Percentiles rank a stretch among this genome's conserved stretches.
These are phyloP conservation scores for Manis crassicaudata DNA, from an alignment of 2,797 vertebrate genomes.

Conservation along the genomic window DNA sequence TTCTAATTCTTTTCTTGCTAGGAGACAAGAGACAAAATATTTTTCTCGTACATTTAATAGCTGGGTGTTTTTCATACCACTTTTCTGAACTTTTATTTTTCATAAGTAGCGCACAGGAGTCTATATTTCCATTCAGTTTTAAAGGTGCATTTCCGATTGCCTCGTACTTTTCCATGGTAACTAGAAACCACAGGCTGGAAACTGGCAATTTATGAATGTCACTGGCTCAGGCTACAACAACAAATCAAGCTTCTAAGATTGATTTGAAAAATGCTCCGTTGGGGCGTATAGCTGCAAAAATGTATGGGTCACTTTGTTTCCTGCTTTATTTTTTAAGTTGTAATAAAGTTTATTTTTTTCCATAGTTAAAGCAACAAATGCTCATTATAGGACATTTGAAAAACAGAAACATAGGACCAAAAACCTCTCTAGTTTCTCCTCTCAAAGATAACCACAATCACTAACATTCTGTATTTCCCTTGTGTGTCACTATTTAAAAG, in stretches of 20 bases:
- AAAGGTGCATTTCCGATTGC: constrained; percentile 23
- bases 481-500: background rate
- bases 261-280: constrained; percentile 29
- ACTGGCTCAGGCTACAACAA: background rate
- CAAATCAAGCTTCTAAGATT: background rate
- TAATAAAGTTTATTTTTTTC: background rate
- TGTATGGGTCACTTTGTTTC: background rate
- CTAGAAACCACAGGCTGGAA: constrained; percentile 30
- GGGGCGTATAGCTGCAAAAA: background rate
- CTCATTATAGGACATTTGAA: background rate
- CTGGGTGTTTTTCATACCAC: background rate
- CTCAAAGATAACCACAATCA: background rate
- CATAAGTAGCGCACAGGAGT: background rate
- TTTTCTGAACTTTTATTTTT: constrained; percentile 43
- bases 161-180: constrained; percentile 35
- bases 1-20: constrained; percentile 25
- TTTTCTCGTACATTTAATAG: background rate
- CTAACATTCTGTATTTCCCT: background rate
- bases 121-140: background rate
- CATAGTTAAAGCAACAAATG: constrained; percentile 18
- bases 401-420: background rate
- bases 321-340: background rate
- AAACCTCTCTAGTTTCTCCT: background rate
- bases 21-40: background rate
- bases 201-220: constrained; percentile 8